Evolutionary conservation across 1,140 invertebrate genomes (phyloP).

Genomic region (Drosophila ironensis): DNA sequence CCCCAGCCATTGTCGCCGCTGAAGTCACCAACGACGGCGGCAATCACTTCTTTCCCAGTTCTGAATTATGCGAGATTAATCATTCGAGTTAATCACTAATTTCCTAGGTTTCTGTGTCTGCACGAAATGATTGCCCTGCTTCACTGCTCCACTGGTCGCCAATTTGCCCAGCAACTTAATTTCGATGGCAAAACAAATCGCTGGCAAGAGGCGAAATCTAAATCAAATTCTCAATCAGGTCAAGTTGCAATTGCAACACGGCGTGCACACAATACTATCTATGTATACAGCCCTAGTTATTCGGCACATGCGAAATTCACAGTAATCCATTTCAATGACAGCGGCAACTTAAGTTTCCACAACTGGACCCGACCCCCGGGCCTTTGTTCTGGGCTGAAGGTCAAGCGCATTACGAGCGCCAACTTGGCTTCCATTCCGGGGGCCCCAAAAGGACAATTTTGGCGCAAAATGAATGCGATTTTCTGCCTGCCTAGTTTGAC

Average conservation of each 20-base stretch:
- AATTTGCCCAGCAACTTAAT: slow-evolving; percentile 75
- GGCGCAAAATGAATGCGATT: too few relatives aligned
- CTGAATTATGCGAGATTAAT: slow-evolving; percentile 75
- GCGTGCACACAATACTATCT: too few relatives aligned
- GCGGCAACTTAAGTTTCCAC: background rate
- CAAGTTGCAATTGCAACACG: slow-evolving; percentile 53
- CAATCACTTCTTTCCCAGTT: slow-evolving; percentile 35
- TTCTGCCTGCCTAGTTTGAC: too few relatives aligned
- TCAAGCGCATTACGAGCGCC: slow-evolving; percentile 68
- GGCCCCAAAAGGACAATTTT: slow-evolving; percentile 53
- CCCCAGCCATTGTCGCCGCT: slow-evolving; percentile 37
- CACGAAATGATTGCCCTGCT: slow-evolving; percentile 55
- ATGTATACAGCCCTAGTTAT: slow-evolving; percentile 63
- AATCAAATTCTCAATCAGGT: slow-evolving; percentile 52
- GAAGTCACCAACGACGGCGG: slow-evolving; percentile 41
- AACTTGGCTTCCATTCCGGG: slow-evolving; percentile 51
- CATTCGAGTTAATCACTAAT: slow-evolving; percentile 62
- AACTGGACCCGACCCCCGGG: slow-evolving; percentile 8
- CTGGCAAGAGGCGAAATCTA: slow-evolving; percentile 52
- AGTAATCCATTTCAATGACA: slow-evolving; percentile 69
- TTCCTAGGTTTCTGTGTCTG: slow-evolving; percentile 43
- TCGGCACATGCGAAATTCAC: slow-evolving; percentile 77
- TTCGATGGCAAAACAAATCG: slow-evolving; percentile 36
- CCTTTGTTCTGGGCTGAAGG: slow-evolving; percentile 45
- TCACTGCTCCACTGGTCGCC: slow-evolving; percentile 32